A percentile compares a stretch with the other conserved stretches of the same genome.
phyloP scores from a whole-genome alignment of 2,113 vertebrate genomes.

The Ptyas mucosa region DNA sequence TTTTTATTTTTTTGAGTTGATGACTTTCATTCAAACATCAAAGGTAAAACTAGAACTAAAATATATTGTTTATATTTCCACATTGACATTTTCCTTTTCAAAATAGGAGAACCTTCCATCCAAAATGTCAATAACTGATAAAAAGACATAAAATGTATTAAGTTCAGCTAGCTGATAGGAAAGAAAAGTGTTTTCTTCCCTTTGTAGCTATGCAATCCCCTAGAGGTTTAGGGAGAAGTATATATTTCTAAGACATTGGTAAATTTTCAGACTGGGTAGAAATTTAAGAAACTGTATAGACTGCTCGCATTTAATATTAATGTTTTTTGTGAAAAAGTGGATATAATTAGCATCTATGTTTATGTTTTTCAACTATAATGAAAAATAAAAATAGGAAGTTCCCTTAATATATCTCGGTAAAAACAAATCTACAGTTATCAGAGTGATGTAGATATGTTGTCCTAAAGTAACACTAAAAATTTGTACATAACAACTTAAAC shows the following conservation, averaged over 20 bases:
- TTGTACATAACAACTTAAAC: not conserved
- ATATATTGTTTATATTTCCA: not conserved
- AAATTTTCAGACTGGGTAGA: not conserved
- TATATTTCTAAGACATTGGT: not conserved
- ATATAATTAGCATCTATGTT: not conserved
- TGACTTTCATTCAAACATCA: conserved; percentile 38
- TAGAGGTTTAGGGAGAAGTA: not conserved
- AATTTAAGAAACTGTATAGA: not conserved
- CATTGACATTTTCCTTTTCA: not conserved
- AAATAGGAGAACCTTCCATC: not conserved
- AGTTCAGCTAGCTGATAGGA: not conserved
- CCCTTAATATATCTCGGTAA: not conserved
- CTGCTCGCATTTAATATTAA: not conserved
- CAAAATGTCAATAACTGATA: not conserved
- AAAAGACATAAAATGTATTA: not conserved
- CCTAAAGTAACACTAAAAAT: not conserved
- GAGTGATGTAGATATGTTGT: not conserved
- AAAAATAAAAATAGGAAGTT: not conserved
- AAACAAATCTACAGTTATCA: not conserved
- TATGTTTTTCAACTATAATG: not conserved
- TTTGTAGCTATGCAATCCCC: not conserved
- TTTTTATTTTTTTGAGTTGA: not conserved
- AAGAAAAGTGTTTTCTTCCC: not conserved
- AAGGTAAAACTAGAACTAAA: not conserved
- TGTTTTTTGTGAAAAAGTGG: not conserved